phyloP scores from a whole-genome alignment of 2,888 invertebrate genomes.

The Penaeus monodon region DNA sequence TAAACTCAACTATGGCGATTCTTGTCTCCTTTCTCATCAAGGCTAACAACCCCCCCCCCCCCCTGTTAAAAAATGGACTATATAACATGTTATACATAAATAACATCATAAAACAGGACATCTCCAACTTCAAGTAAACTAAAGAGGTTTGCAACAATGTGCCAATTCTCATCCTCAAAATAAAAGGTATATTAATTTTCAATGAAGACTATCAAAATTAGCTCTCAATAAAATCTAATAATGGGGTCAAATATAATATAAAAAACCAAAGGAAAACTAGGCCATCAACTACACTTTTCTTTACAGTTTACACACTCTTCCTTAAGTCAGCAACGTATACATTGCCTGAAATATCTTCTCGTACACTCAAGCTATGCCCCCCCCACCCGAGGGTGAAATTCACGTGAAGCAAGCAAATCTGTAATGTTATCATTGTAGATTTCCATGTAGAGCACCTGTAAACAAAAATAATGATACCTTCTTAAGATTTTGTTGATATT shows the following conservation, averaged over 20 bases:
- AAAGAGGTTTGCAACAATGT: too few relatives aligned
- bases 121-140: too few relatives aligned
- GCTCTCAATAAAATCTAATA: too few relatives aligned
- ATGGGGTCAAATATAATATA: neutral
- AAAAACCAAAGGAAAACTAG: neutral
- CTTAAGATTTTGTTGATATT: neutral
- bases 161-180: too few relatives aligned
- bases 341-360: slow-evolving; percentile 49
- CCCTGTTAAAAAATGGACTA: slow-evolving; percentile 7
- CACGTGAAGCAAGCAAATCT: slow-evolving; percentile 77
- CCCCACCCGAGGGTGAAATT: too few relatives aligned
- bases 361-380: slow-evolving; percentile 35
- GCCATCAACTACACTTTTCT: slow-evolving; percentile 13
- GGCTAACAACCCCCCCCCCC: slow-evolving; percentile 51
- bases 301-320: slow-evolving; percentile 61
- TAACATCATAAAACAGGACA: neutral
- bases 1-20: slow-evolving; percentile 82
- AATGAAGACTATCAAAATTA: too few relatives aligned
- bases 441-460: slow-evolving; percentile 88
- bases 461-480: neutral
- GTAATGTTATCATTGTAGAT: slow-evolving; percentile 88
- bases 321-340: slow-evolving; percentile 57
- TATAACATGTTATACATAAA: neutral
- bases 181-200: too few relatives aligned
- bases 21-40: slow-evolving; percentile 74